A percentile compares a stretch with the other conserved stretches of the same genome.
Evolutionary conservation across 1,140 invertebrate genomes (phyloP).

Genomic region (Antheraea pernyi): DNA sequence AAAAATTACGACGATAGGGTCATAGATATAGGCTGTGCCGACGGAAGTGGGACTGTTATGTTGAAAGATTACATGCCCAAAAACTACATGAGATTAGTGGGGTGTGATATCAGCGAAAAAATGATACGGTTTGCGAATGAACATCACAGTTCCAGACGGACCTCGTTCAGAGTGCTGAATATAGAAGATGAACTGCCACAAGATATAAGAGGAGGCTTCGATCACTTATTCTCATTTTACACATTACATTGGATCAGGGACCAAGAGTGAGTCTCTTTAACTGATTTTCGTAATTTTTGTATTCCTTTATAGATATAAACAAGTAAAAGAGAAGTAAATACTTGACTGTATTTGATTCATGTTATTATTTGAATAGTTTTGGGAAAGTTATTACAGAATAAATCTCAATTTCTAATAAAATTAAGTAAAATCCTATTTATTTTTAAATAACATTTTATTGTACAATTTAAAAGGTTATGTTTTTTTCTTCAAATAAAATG

Average conservation of each 20-base stretch:
- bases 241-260: constrained; percentile 91
- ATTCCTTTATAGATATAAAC: too few species aligned
- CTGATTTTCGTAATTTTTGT: too few species aligned
- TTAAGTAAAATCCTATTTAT: not conserved
- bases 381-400: not conserved
- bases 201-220: constrained; percentile 79
- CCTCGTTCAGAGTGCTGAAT: constrained; percentile 84
- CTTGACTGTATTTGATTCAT: too few species aligned
- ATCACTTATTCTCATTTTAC: constrained; percentile 90
- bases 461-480: too few species aligned
- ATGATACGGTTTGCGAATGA: constrained; percentile 85
- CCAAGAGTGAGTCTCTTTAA: constrained; percentile 80
- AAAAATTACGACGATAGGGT: constrained; percentile 76
- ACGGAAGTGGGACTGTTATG: constrained; percentile 87
- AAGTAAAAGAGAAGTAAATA: too few species aligned
- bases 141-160: constrained; percentile 69
- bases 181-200: constrained; percentile 80
- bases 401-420: not conserved
- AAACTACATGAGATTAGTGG: constrained; percentile 75
- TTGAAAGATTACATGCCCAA: constrained; percentile 83
- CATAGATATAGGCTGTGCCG: constrained; percentile 90
- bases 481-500: too few species aligned
- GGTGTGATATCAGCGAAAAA: constrained; percentile 84
- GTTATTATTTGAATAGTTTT: not conserved
- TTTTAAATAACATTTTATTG: too few species aligned